These are phyloP conservation scores for Hippocampus guttulatus DNA, from an alignment of 2,113 vertebrate species.

Conservation along the genomic window DNA sequence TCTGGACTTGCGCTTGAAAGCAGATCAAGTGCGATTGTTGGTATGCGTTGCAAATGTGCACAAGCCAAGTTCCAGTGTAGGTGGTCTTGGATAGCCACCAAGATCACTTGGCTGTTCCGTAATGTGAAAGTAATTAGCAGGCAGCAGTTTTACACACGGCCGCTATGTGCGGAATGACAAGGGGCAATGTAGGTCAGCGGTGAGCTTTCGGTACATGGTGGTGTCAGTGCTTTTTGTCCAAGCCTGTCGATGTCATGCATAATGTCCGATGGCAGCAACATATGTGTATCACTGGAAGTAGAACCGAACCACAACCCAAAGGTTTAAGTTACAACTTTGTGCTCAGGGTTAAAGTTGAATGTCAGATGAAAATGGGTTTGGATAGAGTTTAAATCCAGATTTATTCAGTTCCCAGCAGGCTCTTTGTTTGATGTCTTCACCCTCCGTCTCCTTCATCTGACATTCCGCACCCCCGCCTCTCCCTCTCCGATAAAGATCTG, in stretches of 20 bases:
- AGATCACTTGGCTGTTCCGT: constrained; percentile 76
- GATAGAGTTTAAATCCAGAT: constrained; percentile 45
- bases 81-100: constrained; percentile 86
- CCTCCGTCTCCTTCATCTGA: constrained; percentile 53
- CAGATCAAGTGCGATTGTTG: constrained; percentile 38
- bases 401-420: constrained; percentile 36
- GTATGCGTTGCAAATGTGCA: constrained; percentile 47
- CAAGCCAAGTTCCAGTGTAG: constrained; percentile 65
- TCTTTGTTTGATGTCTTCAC: constrained; percentile 48
- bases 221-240: not conserved
- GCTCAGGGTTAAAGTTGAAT: constrained; percentile 6
- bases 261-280: not conserved
- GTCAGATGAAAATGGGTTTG: constrained; percentile 27
- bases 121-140: constrained; percentile 89
- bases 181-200: constrained; percentile 57
- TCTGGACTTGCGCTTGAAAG: constrained; percentile 9
- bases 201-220: constrained; percentile 34
- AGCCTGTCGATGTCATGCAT: not conserved
- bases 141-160: constrained; percentile 69
- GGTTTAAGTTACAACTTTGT: constrained; percentile 4
- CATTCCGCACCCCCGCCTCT: constrained; percentile 1
- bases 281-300: not conserved
- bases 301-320: not conserved
- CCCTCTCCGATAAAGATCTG: constrained; percentile 45
- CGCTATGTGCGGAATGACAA: constrained; percentile 68